Base-by-base conservation (phyloP, 2,797 vertebrate genomes). In the Chelmon rostratus region DNA sequence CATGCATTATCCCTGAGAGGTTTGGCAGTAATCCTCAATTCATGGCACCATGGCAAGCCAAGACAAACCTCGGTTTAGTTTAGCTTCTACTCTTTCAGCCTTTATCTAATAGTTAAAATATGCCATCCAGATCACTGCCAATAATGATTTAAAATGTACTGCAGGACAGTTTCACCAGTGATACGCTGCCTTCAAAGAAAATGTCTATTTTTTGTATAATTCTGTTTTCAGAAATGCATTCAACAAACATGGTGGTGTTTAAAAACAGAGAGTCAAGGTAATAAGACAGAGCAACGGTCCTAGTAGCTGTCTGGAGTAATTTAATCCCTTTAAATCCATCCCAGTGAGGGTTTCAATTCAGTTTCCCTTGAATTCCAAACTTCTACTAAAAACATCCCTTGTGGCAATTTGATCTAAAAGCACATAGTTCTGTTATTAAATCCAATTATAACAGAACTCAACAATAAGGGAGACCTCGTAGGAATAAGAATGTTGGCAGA, bases 361-460 rank as follows among this genome's bases (percentile, higher is more conserved):
- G 49, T 40, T 84, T 75, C 21, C 49, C 38, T 76, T 76, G 12
- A 88, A 85, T 76, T 89, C 19, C 64, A 74, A 73, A 67, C 19
- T 46, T 72, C 44, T 33, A 76, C 81, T 69, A 75, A 85, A 87
- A 86, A 77, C 68, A 84, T 77, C 68, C 84, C 86, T 78, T 68
- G 66, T 71, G 77, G 82, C 65, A 73, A 67, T 69, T 57, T 82
- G 62, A 83, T 64, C 66, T 76, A 47, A 84, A 86, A 83, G 49
- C 78, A 76, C 76, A 91, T 89, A 88, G 31, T 73, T 89, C 13
- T 73, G 77, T 88, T 89, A 92, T 89, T 89, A 90, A 88, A 92
- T 85, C 67, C 33, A 88, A 85, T 87, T 89, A 84, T 15, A 75
- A 66, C 1, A 79, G 28, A 82, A 44, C 68, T 67, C 50, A 61